Evolutionary conservation across 2,113 vertebrate species (phyloP), one percentile per base, ranked within the genome.

Genomic region (Muscicapa adusta): DNA sequence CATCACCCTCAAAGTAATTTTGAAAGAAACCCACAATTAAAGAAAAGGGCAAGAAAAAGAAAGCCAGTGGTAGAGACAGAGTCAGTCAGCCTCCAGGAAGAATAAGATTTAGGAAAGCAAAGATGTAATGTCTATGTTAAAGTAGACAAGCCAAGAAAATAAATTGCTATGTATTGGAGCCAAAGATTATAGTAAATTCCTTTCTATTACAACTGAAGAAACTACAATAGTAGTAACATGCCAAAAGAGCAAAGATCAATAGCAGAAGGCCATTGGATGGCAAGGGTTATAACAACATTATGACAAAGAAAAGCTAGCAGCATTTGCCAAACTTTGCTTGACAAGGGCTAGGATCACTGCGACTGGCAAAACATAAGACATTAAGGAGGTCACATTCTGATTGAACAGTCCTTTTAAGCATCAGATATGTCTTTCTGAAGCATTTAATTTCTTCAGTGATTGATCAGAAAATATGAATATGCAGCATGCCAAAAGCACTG

Each of bases 231-330:
- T 28, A 81, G 47, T 43, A 77, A 71, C 40, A 57, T 3, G 57
- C 75, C 79, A 95, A 94, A 75, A 91, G 8, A 43, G 70, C 36
- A 91, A 93, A 90, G 73, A 85, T 91, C 56, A 87, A 31, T 31
- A 82, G 75, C 38, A 50, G 60, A 13, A 88, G 51, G 84, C 31
- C 38, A 54, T 19, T 42, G 40, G n/a, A 84, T 60, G 43, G 28
- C 29, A 9, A 67, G 25, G 26, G 18, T 67, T 88, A 18, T 71
- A 79, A 74, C 14, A 76, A 65, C 11, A 78, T n/a, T 48, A 75
- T 57, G 25, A 56, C 48, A 84, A 74, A 84, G 42, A 33, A 89
- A 81, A 92, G 13, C 53, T 57, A 62, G 18, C 20, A 83, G 61
- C 14, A 24, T 87, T 92, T 76, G 73, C 61, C 76, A 91, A 57